A percentile compares a stretch with the other conserved stretches of the same genome.
Evolutionary conservation across 1,140 invertebrate genomes (phyloP).

Genomic region (Drosophila navojoa): DNA sequence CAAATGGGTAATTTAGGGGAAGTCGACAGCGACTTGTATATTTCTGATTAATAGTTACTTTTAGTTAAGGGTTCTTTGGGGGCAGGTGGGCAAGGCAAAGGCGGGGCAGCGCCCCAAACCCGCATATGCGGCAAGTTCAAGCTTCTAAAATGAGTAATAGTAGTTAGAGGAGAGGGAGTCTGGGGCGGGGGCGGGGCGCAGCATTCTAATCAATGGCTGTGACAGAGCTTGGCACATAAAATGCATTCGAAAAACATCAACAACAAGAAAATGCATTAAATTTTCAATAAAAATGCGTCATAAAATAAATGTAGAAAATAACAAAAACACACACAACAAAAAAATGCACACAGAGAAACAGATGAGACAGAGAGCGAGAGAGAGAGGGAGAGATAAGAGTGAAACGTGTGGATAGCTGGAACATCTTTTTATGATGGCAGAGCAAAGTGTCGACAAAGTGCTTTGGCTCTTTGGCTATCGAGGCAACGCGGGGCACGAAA

Average conservation of each 20-base stretch:
- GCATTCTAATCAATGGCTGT: slow-evolving; percentile 30
- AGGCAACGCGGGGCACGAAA: slow-evolving; percentile 7
- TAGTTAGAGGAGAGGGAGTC: not conserved
- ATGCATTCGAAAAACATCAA: slow-evolving; percentile 53
- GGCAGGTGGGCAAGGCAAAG: not conserved
- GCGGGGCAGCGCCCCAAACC: not conserved
- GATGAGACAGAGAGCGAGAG: not conserved
- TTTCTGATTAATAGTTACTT: slow-evolving; percentile 38
- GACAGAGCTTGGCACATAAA: slow-evolving; percentile 52
- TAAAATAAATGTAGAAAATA: slow-evolving; percentile 67
- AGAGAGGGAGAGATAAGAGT: not conserved
- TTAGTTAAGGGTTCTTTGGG: not conserved
- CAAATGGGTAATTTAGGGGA: slow-evolving; percentile 30
- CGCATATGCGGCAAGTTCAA: slow-evolving; percentile 26
- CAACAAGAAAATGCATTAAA: slow-evolving; percentile 65
- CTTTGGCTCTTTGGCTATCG: slow-evolving; percentile 31
- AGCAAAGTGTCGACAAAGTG: slow-evolving; percentile 70
- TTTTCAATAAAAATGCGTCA: slow-evolving; percentile 73
- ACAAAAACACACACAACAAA: slow-evolving; percentile 36
- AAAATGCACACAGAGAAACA: slow-evolving; percentile 14
- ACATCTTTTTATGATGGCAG: slow-evolving; percentile 60
- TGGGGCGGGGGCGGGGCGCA: not conserved
- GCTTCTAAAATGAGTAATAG: too few species aligned
- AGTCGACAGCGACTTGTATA: slow-evolving; percentile 14
- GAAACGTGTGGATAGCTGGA: slow-evolving; percentile 31